Conservation (phyloP, 2,888 invertebrate species). For the Scaptomyza polygonia region DNA sequence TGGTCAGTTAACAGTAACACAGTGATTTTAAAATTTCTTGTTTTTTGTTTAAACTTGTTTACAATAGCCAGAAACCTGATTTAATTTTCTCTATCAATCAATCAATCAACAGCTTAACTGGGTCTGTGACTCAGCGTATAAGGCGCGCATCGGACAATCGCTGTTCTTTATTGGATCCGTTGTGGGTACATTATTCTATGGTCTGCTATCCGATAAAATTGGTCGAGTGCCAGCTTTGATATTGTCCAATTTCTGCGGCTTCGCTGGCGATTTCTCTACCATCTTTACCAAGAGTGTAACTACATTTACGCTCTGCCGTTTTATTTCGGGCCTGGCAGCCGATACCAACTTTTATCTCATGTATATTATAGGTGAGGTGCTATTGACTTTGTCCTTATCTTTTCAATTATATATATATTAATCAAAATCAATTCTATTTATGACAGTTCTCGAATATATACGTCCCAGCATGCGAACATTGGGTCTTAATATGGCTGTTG, state of each 20-base stretch:
- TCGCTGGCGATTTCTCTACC: constrained; percentile 86
- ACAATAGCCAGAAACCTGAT: background rate
- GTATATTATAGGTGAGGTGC: constrained; percentile 87
- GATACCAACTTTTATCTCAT: constrained; percentile 87
- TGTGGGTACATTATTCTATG: constrained; percentile 86
- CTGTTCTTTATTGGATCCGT: constrained; percentile 87
- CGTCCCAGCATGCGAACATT: constrained; percentile 86
- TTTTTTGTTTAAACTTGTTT: background rate
- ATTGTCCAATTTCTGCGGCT: constrained; percentile 86
- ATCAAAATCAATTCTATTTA: constrained; percentile 3
- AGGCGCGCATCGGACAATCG: constrained; percentile 86
- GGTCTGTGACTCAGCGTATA: constrained; percentile 87
- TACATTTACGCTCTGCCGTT: constrained; percentile 86
- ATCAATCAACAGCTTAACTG: constrained; percentile 84
- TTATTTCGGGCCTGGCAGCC: constrained; percentile 87
- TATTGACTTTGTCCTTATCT: too few species aligned
- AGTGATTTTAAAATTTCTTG: too few species aligned
- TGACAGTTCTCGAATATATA: constrained; percentile 87
- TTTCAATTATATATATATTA: background rate
- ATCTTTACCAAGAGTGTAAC: constrained; percentile 85
- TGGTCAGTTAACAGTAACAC: too few species aligned
- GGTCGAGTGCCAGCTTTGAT: constrained; percentile 86
- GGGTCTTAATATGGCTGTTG: constrained; percentile 86
- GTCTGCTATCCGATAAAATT: constrained; percentile 86
- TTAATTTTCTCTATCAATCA: constrained; percentile 6